Conservation (phyloP, 1,140 invertebrate species). For the Oscheius sp. region DNA sequence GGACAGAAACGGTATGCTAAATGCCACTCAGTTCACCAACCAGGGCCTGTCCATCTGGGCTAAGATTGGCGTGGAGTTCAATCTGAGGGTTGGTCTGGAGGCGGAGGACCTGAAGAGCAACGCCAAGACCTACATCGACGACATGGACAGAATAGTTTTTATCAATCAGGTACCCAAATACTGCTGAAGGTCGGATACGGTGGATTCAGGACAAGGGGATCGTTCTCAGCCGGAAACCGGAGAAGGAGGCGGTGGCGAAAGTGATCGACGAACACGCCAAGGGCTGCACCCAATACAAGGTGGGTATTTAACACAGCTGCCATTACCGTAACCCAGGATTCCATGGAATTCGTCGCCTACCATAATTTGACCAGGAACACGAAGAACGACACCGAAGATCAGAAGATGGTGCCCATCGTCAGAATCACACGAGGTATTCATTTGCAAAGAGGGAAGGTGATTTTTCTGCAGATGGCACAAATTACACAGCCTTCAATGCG, state of each 20-base stretch:
- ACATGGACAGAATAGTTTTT: background rate
- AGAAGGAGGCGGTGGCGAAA: slow-evolving; percentile 13
- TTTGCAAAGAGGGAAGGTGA: background rate
- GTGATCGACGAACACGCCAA: slow-evolving; percentile 16
- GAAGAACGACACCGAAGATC: slow-evolving; percentile 25
- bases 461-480: background rate
- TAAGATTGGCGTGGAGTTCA: slow-evolving; percentile 11
- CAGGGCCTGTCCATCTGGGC: background rate
- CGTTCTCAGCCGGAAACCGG: background rate
- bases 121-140: slow-evolving; percentile 6
- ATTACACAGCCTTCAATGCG: slow-evolving; percentile 10
- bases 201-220: background rate
- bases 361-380: slow-evolving; percentile 26
- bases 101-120: slow-evolving; percentile 14
- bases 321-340: background rate
- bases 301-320: background rate
- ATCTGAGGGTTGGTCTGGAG: slow-evolving; percentile 16
- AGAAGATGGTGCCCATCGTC: slow-evolving; percentile 29
- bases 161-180: background rate
- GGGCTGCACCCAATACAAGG: slow-evolving; percentile 14
- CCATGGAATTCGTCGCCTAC: slow-evolving; percentile 18
- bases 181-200: no score
- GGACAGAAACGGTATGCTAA: slow-evolving; percentile 17
- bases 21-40: slow-evolving; percentile 8
- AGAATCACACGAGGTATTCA: slow-evolving; percentile 20